Percentiles rank a stretch among this genome's conserved stretches.
Evolutionary conservation across 2,888 invertebrate genomes (phyloP).

Genomic region (Pristionchus maxplancki): DNA sequence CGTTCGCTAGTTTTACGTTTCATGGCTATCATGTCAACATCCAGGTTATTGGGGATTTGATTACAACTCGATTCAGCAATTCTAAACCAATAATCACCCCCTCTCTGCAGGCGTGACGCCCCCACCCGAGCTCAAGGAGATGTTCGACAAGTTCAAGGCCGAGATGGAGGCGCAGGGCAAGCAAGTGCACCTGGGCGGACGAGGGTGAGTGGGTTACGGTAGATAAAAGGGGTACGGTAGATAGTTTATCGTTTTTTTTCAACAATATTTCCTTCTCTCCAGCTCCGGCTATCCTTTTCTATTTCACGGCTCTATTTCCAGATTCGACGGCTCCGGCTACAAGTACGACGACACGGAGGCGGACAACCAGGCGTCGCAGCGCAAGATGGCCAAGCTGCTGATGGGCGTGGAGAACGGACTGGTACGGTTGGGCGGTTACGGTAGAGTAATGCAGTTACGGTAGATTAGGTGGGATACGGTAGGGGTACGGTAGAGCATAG

Average conservation of each 20-base stretch:
- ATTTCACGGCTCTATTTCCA: too few species aligned
- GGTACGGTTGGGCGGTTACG: conserved; percentile 20
- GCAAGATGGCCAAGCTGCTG: conserved; percentile 97
- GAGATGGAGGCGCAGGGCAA: conserved; percentile 89
- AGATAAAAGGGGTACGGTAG: background rate
- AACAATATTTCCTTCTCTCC: too few species aligned
- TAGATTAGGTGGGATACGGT: background rate
- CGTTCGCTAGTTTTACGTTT: too few species aligned
- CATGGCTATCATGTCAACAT: too few species aligned
- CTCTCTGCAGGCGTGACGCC: conserved; percentile 71
- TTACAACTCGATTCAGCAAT: too few species aligned
- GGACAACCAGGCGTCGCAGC: conserved; percentile 93
- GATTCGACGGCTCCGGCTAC: conserved; percentile 95
- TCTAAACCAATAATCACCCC: too few species aligned
- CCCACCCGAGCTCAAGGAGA: conserved; percentile 86
- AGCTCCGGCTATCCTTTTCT: background rate
- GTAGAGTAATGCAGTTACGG: background rate
- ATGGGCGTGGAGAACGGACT: conserved; percentile 79
- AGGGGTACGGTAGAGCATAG: background rate
- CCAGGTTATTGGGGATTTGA: too few species aligned
- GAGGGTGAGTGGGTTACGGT: conserved; percentile 55
- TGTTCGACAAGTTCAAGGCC: conserved; percentile 92
- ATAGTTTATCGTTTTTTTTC: too few species aligned
- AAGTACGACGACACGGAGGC: conserved; percentile 96
- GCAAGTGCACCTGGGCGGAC: conserved; percentile 68